phyloP scores from a whole-genome alignment of 1,140 invertebrate species.

The Trypoxylus dichotomus region DNA sequence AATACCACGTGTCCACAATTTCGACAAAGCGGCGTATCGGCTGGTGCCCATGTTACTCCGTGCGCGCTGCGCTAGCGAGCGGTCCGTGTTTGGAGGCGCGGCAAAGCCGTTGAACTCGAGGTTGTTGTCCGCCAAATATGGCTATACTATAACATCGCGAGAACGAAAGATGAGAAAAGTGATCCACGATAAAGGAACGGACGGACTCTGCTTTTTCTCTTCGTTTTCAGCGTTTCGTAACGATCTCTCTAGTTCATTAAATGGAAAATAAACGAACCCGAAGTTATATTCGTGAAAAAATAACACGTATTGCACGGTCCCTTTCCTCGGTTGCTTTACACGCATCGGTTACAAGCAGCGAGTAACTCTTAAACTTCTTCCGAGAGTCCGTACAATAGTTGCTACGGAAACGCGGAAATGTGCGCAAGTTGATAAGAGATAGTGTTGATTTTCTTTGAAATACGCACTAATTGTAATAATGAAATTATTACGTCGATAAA shows the following conservation, averaged over 20 bases:
- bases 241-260: background rate
- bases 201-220: background rate
- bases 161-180: slow-evolving; percentile 12
- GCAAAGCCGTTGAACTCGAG: slow-evolving; percentile 49
- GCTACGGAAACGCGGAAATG: too few species aligned
- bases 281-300: background rate
- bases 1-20: background rate
- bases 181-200: background rate
- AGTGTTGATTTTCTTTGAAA: too few species aligned
- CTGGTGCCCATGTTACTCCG: background rate
- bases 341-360: background rate
- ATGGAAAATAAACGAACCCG: background rate
- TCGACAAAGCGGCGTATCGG: slow-evolving; percentile 32
- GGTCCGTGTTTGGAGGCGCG: slow-evolving; percentile 47
- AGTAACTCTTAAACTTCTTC: too few species aligned
- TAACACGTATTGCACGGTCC: too few species aligned
- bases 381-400: too few species aligned
- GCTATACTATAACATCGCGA: slow-evolving; percentile 36
- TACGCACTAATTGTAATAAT: too few species aligned
- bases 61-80: slow-evolving; percentile 26
- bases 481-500: too few species aligned
- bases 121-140: slow-evolving; percentile 51
- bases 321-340: too few species aligned
- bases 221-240: background rate
- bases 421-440: too few species aligned